phyloP scores from a whole-genome alignment of 2,113 vertebrate species.

The Chinchilla lanigera region DNA sequence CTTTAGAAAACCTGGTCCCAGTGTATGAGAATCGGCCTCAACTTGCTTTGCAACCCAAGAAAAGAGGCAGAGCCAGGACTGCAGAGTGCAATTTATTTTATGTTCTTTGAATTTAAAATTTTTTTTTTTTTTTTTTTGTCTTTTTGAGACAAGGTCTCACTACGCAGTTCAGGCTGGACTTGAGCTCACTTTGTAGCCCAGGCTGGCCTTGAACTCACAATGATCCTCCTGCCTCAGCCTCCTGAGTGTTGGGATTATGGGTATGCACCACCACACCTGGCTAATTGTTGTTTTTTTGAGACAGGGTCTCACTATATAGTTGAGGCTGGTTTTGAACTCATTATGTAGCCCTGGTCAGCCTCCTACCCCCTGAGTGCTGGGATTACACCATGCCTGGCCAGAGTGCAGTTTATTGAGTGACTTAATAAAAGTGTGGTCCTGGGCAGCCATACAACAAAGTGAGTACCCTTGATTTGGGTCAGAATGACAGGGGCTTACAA shows the following conservation, averaged over 20 bases:
- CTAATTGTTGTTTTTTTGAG: no score
- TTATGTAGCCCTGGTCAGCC: no score
- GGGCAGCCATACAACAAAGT: neutral
- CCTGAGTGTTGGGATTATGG: no score
- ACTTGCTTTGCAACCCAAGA: neutral
- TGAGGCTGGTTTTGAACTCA: no score
- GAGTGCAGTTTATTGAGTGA: neutral
- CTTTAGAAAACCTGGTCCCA: neutral
- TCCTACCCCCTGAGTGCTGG: no score
- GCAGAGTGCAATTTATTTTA: neutral
- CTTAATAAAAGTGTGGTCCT: neutral
- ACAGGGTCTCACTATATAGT: no score
- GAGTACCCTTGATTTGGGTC: neutral
- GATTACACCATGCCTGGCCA: neutral
- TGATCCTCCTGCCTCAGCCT: no score
- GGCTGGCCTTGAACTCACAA: no score
- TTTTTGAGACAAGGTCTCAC: neutral
- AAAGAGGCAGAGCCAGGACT: neutral
- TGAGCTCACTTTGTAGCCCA: no score
- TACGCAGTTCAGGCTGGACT: no score
- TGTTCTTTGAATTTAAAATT: no score
- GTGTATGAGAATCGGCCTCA: neutral
- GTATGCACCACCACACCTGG: no score
- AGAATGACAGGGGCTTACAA: neutral
- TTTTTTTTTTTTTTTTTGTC: neutral